Conservation (phyloP, 2,797 vertebrate genomes). For the Sebastes flavidus region DNA sequence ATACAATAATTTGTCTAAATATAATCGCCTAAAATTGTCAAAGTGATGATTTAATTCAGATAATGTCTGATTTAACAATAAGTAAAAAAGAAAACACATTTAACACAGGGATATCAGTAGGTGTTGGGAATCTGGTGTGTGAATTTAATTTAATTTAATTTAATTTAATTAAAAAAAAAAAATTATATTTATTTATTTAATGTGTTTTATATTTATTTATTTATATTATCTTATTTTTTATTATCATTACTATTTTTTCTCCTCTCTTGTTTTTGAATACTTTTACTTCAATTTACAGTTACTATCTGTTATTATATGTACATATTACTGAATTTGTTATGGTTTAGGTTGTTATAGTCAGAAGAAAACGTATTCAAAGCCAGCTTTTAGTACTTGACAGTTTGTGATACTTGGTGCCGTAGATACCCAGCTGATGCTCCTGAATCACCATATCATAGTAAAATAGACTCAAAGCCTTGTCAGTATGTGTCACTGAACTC, state of each 20-base stretch:
- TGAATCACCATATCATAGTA: neutral
- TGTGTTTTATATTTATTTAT: too few relatives aligned
- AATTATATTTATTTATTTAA: neutral
- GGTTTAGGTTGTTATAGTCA: too few relatives aligned
- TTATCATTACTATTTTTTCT: too few relatives aligned
- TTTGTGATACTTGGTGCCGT: neutral
- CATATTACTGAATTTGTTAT: too few relatives aligned
- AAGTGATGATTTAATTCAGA: neutral
- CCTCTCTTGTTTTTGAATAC: too few relatives aligned
- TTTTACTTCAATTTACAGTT: too few relatives aligned
- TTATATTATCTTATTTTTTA: too few relatives aligned
- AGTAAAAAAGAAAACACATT: neutral
- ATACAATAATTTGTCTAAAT: neutral
- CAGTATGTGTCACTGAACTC: slow-evolving; percentile 41
- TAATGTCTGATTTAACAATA: neutral
- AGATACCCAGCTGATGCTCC: neutral
- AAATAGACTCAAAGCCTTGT: neutral
- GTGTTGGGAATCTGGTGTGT: too few relatives aligned
- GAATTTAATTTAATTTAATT: neutral
- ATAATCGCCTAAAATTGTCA: neutral
- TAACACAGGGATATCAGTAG: too few relatives aligned
- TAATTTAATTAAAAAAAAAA: too few relatives aligned
- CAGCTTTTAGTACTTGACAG: neutral
- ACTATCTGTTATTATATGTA: too few relatives aligned
- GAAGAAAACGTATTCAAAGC: neutral